phyloP scores from a whole-genome alignment of 2,797 vertebrate genomes.

The Petrocephalus sullivani region DNA sequence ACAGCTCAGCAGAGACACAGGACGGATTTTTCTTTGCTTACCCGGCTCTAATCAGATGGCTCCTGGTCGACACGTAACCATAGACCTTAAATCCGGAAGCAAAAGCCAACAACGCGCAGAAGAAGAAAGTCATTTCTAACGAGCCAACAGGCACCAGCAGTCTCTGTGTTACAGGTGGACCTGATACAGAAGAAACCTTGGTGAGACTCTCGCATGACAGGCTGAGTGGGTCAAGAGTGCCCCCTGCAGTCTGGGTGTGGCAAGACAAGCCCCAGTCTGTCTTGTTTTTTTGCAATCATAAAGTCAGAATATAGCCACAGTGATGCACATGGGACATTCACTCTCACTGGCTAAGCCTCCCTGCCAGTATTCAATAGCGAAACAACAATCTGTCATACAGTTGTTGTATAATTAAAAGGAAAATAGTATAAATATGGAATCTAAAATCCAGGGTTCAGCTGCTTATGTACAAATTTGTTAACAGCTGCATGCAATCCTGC shows the following conservation, averaged over 20 bases:
- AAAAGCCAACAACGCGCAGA: neutral
- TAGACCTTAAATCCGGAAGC: neutral
- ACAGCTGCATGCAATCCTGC: too few relatives aligned
- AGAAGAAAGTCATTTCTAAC: neutral
- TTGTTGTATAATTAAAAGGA: too few relatives aligned
- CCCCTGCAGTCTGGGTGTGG: neutral
- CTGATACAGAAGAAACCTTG: neutral
- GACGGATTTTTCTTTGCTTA: neutral
- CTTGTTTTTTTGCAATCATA: too few relatives aligned
- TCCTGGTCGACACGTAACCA: neutral
- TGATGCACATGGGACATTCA: neutral
- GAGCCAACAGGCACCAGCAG: neutral
- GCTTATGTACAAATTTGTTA: too few relatives aligned
- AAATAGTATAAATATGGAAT: too few relatives aligned
- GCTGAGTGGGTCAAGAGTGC: neutral
- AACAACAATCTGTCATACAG: neutral
- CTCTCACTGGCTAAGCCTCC: neutral
- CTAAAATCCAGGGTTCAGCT: too few relatives aligned
- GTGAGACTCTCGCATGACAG: neutral
- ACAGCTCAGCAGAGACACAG: neutral
- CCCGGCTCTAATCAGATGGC: neutral
- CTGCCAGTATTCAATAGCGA: neutral
- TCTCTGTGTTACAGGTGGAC: neutral
- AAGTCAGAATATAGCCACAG: neutral
- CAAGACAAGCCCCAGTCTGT: neutral